Evolutionary conservation across 2,113 vertebrate species (phyloP).

Genomic region (Halichoeres trimaculatus): DNA sequence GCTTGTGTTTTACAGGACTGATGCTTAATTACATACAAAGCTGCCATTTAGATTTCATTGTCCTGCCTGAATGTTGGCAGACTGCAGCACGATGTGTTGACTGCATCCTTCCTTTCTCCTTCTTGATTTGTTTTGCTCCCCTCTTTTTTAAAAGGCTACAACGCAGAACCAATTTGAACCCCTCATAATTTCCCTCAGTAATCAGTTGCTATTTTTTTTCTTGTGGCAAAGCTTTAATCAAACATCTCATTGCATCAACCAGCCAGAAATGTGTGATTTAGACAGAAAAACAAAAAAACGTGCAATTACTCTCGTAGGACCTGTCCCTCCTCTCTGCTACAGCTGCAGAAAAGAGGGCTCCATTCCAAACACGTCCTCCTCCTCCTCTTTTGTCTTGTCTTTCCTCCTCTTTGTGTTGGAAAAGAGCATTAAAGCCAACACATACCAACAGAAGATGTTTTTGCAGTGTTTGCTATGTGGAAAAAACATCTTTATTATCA

Average conservation of each 20-base stretch:
- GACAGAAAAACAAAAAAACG: slow-evolving; percentile 72
- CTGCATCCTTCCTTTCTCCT: slow-evolving; percentile 59
- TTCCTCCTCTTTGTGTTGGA: slow-evolving; percentile 39
- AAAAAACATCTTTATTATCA: not conserved
- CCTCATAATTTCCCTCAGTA: slow-evolving; percentile 71
- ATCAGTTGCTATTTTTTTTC: slow-evolving; percentile 62
- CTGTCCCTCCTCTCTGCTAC: slow-evolving; percentile 61
- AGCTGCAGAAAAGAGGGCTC: slow-evolving; percentile 76
- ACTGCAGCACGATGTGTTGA: slow-evolving; percentile 59
- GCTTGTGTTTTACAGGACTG: slow-evolving; percentile 56
- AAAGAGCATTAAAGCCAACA: slow-evolving; percentile 41
- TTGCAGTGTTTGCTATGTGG: slow-evolving; percentile 30
- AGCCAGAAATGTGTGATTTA: slow-evolving; percentile 72
- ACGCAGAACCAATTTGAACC: slow-evolving; percentile 47
- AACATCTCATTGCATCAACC: slow-evolving; percentile 60
- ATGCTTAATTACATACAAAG: slow-evolving; percentile 71
- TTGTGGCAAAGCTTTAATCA: slow-evolving; percentile 71
- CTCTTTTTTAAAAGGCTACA: slow-evolving; percentile 49
- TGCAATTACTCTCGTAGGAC: slow-evolving; percentile 73
- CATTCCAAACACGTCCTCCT: slow-evolving; percentile 58
- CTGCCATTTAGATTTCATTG: slow-evolving; percentile 72
- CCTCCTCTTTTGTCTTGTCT: slow-evolving; percentile 29
- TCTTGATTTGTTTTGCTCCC: slow-evolving; percentile 63
- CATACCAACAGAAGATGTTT: slow-evolving; percentile 38
- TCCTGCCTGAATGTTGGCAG: slow-evolving; percentile 65